Evolutionary conservation across 2,113 vertebrate species (phyloP).

Genomic region (Callocephalon fimbriatum): DNA sequence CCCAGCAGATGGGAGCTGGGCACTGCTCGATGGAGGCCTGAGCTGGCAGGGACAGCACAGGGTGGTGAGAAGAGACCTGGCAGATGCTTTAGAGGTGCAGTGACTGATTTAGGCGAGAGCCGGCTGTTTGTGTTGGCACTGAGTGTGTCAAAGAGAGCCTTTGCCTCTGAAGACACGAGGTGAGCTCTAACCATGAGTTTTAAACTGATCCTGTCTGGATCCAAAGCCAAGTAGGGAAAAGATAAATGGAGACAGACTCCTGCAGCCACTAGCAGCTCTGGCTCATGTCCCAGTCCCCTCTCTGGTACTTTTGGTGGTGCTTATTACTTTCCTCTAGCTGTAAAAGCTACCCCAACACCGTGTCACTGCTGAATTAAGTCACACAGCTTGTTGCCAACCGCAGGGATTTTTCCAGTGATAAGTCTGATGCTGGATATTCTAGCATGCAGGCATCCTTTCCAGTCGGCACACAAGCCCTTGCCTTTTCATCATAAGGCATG

Average conservation of each 20-base stretch:
- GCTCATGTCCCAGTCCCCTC: neutral
- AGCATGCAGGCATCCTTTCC: neutral
- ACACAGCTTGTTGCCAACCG: neutral
- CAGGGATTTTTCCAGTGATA: neutral
- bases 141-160: neutral
- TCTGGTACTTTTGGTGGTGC: neutral
- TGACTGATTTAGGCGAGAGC: neutral
- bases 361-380: neutral
- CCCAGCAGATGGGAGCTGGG: accelerated
- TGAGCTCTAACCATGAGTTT: neutral
- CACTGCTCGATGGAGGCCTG: neutral
- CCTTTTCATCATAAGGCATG: neutral
- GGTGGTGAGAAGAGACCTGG: neutral
- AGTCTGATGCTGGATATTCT: neutral
- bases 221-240: neutral
- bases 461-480: neutral
- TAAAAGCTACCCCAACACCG: accelerated
- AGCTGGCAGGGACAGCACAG: neutral
- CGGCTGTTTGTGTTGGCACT: accelerated
- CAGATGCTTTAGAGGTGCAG: neutral
- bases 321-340: neutral
- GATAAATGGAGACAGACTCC: neutral
- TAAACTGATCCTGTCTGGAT: neutral
- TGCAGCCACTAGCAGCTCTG: neutral
- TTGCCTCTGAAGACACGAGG: neutral